These are phyloP conservation scores for Drosophila tsacasi DNA, from an alignment of 1,140 invertebrate genomes.

Conservation along the genomic window DNA sequence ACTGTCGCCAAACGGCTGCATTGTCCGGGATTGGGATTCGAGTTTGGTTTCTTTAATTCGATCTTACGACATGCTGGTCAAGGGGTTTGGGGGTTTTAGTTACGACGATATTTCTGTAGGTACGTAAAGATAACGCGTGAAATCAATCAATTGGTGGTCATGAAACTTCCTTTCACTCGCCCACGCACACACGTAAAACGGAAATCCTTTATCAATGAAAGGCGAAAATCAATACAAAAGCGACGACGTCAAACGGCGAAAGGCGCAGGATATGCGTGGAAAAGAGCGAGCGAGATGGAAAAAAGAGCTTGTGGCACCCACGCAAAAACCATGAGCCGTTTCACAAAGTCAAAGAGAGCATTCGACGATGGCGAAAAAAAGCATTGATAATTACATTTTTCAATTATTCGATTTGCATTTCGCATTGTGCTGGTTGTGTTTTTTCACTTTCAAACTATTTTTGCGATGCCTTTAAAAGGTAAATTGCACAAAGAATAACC, in stretches of 20 bases:
- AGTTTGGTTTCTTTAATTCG: constrained; percentile 8
- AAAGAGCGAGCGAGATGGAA: constrained; percentile 1
- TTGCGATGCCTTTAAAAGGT: constrained; percentile 67
- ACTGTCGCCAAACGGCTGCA: constrained; percentile 81
- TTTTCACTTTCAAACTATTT: constrained; percentile 71
- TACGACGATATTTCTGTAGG: constrained; percentile 11
- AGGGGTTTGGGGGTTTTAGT: background rate
- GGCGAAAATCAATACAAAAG: constrained; percentile 58
- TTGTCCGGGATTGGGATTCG: constrained; percentile 59
- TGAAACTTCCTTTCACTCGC: background rate
- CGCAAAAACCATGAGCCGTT: constrained; percentile 29
- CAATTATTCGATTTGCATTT: constrained; percentile 34
- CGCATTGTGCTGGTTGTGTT: constrained; percentile 7
- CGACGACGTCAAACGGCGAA: constrained; percentile 53
- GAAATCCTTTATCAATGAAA: constrained; percentile 76
- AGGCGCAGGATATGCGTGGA: constrained; percentile 46
- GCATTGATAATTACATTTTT: constrained; percentile 30
- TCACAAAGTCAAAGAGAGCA: constrained; percentile 19
- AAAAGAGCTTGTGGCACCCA: constrained; percentile 18
- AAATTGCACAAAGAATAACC: constrained; percentile 67
- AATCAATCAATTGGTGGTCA: constrained; percentile 8
- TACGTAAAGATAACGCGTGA: constrained; percentile 11
- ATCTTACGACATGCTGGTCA: constrained; percentile 66
- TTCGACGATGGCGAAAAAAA: constrained; percentile 24
- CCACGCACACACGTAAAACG: constrained; percentile 1